These are phyloP conservation scores for Stylophora pistillata DNA, from an alignment of 64 coral and sea anemone species.

Conservation along the genomic window DNA sequence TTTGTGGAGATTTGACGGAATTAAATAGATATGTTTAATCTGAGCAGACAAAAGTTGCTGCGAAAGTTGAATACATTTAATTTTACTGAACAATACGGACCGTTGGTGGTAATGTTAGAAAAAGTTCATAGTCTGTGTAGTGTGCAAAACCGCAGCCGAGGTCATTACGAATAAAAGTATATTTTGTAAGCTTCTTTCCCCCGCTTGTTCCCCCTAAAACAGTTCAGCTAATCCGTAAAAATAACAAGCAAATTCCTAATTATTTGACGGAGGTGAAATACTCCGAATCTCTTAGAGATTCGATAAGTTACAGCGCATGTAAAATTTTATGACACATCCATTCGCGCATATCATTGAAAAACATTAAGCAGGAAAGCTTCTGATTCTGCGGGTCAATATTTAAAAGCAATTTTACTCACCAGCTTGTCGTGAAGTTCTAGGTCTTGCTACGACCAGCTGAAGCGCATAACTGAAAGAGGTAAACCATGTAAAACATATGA, in stretches of 20 bases:
- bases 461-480: not conserved
- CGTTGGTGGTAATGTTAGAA: not conserved
- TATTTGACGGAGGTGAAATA: not conserved
- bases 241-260: not conserved
- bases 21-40: not conserved
- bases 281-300: not conserved
- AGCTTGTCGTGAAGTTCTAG: slow-evolving; percentile 8
- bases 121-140: not conserved
- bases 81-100: too few species aligned
- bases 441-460: slow-evolving; percentile 6
- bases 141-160: not conserved
- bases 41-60: not conserved
- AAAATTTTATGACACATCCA: not conserved
- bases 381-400: not conserved
- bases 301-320: not conserved
- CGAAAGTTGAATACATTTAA: not conserved
- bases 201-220: not conserved
- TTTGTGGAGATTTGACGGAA: not conserved
- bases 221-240: not conserved
- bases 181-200: not conserved
- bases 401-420: not conserved
- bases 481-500: not conserved
- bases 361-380: not conserved
- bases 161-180: not conserved
- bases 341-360: not conserved